phyloP scores from a whole-genome alignment of 1,140 invertebrate genomes.

The Mycetomoellerius zeteki region DNA sequence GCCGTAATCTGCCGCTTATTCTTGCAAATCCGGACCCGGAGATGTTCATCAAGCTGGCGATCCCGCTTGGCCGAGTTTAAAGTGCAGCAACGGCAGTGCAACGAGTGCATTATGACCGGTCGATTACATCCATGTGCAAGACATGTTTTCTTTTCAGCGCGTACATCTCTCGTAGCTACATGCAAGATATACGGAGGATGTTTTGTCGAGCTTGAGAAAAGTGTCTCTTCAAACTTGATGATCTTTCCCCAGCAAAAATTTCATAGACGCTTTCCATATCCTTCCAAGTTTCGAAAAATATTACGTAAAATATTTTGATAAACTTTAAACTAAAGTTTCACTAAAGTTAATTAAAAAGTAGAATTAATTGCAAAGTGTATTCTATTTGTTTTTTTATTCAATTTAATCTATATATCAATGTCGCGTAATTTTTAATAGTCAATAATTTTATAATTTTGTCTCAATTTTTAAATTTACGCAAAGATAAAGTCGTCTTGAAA shows the following conservation, averaged over 20 bases:
- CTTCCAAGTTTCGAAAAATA: not conserved
- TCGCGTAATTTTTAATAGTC: constrained; percentile 1
- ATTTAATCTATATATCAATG: not conserved
- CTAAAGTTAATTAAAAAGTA: not conserved
- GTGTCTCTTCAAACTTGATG: constrained; percentile 35
- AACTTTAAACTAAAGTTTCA: not conserved
- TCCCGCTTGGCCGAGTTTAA: constrained; percentile 36
- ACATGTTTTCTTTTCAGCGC: constrained; percentile 28
- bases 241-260: constrained; percentile 20
- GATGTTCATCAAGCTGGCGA: constrained; percentile 58
- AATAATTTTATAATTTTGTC: not conserved
- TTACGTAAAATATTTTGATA: constrained; percentile 3
- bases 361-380: not conserved
- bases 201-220: constrained; percentile 5
- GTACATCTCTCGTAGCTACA: constrained; percentile 23
- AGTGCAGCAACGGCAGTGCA: not conserved
- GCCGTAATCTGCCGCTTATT: constrained; percentile 59
- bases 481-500: constrained; percentile 4
- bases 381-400: no score
- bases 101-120: constrained; percentile 62
- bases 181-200: constrained; percentile 10
- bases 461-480: not conserved
- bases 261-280: not conserved
- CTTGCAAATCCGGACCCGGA: constrained; percentile 51
- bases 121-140: constrained; percentile 48